phyloP scores from a whole-genome alignment of 2,888 invertebrate genomes.

The Papilio gigon region DNA sequence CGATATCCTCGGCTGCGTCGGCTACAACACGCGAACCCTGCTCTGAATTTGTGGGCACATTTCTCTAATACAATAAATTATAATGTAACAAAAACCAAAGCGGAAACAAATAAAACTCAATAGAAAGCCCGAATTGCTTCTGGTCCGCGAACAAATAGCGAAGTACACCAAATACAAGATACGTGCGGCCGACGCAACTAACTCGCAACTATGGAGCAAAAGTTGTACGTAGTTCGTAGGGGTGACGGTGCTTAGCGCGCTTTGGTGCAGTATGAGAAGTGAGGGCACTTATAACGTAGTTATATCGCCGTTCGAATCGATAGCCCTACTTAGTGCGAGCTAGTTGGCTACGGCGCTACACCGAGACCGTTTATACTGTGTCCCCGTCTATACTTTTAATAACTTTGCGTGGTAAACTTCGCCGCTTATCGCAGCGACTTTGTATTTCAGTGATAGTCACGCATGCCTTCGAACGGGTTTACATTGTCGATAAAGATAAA shows the following conservation, averaged over 20 bases:
- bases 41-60: slow-evolving; percentile 71
- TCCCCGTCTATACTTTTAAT: slow-evolving; percentile 51
- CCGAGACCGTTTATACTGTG: slow-evolving; percentile 46
- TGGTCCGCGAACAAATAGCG: slow-evolving; percentile 2
- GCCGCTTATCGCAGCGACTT: slow-evolving; percentile 43
- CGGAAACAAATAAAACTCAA: neutral
- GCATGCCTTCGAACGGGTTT: slow-evolving; percentile 22
- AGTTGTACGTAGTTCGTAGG: slow-evolving; percentile 54
- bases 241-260: slow-evolving; percentile 46
- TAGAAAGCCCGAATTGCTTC: neutral
- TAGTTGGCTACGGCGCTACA: slow-evolving; percentile 47
- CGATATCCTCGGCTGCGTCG: slow-evolving; percentile 75
- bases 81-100: slow-evolving; percentile 31
- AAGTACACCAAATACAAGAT: neutral
- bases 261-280: slow-evolving; percentile 46
- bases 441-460: slow-evolving; percentile 37
- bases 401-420: slow-evolving; percentile 50
- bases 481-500: slow-evolving; percentile 23
- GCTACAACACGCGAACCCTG: slow-evolving; percentile 71
- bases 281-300: slow-evolving; percentile 41
- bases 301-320: slow-evolving; percentile 53
- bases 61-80: slow-evolving; percentile 52
- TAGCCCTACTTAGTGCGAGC: slow-evolving; percentile 56
- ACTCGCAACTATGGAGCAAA: slow-evolving; percentile 51
- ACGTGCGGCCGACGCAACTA: slow-evolving; percentile 45